Evolutionary conservation across 35 echinoderm and acorn worm genomes (phyloP), one percentile per base, ranked within the genome.

Genomic region (Patiria miniata): DNA sequence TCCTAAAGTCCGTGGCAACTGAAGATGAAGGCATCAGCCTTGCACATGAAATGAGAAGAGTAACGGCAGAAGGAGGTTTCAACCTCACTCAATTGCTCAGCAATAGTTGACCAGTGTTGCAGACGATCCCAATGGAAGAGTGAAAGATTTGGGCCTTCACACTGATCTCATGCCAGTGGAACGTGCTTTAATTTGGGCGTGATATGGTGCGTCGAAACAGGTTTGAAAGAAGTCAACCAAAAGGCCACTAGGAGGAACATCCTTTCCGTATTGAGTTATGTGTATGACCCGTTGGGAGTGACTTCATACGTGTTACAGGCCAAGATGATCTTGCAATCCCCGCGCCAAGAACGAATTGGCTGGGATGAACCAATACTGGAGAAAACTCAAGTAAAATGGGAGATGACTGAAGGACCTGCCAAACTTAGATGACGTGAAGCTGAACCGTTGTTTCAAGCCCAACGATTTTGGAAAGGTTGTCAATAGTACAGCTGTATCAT

Each of bases 221-320:
- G 40, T n/a, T 29, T 44, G 0, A 91, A 79, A 40, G 34, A 34
- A 61, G 76, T 54, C 59, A 30, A 33, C 12, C 26, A 8, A 65
- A 78, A 42, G 44, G 57, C 82, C 39, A 96, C 86, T 6, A 91
- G 78, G 78, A 87, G 82, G 54, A 57, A 39, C 28, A 89, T 86
- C 30, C 83, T 93, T n/a, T 78, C 57, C 30, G 84, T 83, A 28
- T 17, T 97, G 23, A 83, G 77, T 59, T 36, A 76, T 42, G 61
- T 93, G 1, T 97, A 83, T 76, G 94, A 86, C 80, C 90, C 94
- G 0, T 76, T 90, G 12, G 94, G 94, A 17, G 73, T 78, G 7
- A 61, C 53, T 32, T 56, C 94, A 21, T 85, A 58, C 8, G 52
- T 78, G 18, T 55, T 91, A 39, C 39, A 30, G 32, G 87, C 94